Evolutionary conservation across 2,113 vertebrate species (phyloP), one percentile per base, ranked within the genome.

Genomic region (Sakesphorus luctuosus): DNA sequence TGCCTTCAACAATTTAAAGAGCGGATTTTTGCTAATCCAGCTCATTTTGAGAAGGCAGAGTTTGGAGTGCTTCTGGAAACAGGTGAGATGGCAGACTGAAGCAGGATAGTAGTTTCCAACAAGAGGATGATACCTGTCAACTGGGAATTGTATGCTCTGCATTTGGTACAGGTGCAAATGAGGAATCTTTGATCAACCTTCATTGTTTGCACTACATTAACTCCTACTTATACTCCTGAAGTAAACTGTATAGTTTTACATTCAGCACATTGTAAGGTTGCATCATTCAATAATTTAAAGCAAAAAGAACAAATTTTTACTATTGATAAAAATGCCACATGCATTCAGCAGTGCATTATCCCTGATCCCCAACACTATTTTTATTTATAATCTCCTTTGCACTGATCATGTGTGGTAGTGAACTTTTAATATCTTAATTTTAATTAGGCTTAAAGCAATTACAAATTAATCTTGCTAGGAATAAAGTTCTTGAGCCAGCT

Each of bases 391-490:
- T 89, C 78, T 93, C 68, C 72, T 94, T 96, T 92, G 56, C 52
- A 94, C 78, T 80, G 75, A 94, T 92, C 78, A 86, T 92, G 49
- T 83, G 53, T 49, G 56, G 65, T 89, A 95, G 90, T 52, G 52
- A 95, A 90, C 66, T 76, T 92, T 84, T 94, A 96, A 92, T 94
- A 93, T 93, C 90, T 95, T 96, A 90, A 95, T 95, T 96, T 97
- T 97, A 97, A 96, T 96, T 96, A 96, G 93, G 76, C 82, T 96
- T 96, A 91, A 96, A 96, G 47, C 85, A 97, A 93, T 94, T 95
- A 95, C 84, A 83, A 78, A 89, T 96, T 92, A 95, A 93, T 95
- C 94, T 93, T 94, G 29, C 92, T 90, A 82, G 63, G 79, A 96
- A 89, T 68, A 93, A 92, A 93, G 72, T 87, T 78, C 63, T 75